phyloP scores from a whole-genome alignment of 92 coral and sea anemone species.

The Porites divaricata region DNA sequence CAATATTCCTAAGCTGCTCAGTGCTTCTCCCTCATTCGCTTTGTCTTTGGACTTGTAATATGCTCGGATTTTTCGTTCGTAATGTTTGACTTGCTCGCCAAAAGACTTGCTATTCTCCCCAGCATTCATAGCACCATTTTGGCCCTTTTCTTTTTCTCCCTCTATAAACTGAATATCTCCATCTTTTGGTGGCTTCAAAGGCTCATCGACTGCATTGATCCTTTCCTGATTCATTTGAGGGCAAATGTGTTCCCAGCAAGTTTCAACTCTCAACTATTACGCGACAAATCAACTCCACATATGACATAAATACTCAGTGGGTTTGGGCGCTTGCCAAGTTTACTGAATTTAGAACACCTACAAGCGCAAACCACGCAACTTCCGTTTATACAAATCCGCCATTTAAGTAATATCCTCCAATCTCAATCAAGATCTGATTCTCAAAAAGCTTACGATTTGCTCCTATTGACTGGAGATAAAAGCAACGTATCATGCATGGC shows the following conservation, averaged over 20 bases:
- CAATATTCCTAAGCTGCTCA: constrained; percentile 89
- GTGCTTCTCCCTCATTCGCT: constrained; percentile 85
- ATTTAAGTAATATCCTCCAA: neutral
- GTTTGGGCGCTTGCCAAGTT: constrained; percentile 46
- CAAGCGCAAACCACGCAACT: neutral
- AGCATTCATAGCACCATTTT: constrained; percentile 11
- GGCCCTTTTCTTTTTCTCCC: constrained; percentile 23
- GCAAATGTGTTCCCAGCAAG: neutral
- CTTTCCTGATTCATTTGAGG: constrained; percentile 2
- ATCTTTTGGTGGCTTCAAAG: constrained; percentile 30
- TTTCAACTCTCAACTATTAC: neutral
- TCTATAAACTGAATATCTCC: constrained; percentile 9
- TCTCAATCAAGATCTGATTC: neutral
- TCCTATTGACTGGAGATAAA: neutral
- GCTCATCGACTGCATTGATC: constrained; percentile 4
- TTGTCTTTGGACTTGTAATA: constrained; percentile 82
- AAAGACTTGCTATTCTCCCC: constrained; percentile 39
- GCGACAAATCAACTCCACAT: neutral
- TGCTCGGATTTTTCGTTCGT: constrained; percentile 74
- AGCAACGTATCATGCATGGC: neutral
- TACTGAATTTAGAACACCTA: neutral
- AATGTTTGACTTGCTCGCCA: constrained; percentile 82
- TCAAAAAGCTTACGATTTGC: neutral
- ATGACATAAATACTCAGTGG: constrained; percentile 17
- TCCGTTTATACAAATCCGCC: neutral